Conservation (phyloP, 2,888 invertebrate genomes). For the Temnothorax ravouxi region DNA sequence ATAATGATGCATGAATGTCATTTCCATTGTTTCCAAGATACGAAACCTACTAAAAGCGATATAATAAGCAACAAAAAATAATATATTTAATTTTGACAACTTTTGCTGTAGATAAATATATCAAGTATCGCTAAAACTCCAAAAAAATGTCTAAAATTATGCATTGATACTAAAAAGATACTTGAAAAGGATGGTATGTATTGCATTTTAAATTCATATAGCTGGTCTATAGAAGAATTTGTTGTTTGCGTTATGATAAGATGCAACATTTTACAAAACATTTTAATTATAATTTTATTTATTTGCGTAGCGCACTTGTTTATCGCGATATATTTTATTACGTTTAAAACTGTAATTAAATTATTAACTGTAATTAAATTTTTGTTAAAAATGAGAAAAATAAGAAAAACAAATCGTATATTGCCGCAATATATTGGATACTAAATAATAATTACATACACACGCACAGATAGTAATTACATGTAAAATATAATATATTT, state of each 20-base stretch:
- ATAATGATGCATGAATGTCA: not conserved
- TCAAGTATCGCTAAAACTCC: not conserved
- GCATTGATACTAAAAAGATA: not conserved
- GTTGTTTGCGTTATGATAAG: not conserved
- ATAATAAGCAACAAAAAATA: not conserved
- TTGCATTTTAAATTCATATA: not conserved
- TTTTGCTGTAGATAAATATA: not conserved
- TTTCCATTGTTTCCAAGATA: conserved; percentile 13
- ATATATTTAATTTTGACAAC: not conserved
- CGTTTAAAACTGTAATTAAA: not conserved
- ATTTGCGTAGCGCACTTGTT: not conserved
- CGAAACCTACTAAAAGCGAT: not conserved
- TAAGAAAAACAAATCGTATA: not conserved
- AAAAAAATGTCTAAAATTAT: not conserved
- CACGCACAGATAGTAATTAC: not conserved
- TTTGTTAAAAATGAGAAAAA: not conserved
- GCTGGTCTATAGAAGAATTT: not conserved
- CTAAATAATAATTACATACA: conserved; percentile 5
- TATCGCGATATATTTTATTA: not conserved
- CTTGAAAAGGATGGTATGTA: not conserved
- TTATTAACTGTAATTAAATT: not conserved
- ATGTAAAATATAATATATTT: not conserved
- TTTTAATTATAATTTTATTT: not conserved
- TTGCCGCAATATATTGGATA: not conserved
- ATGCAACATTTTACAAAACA: not conserved